phyloP scores from a whole-genome alignment of 1,140 invertebrate species.

The Brachionus plicatilis region DNA sequence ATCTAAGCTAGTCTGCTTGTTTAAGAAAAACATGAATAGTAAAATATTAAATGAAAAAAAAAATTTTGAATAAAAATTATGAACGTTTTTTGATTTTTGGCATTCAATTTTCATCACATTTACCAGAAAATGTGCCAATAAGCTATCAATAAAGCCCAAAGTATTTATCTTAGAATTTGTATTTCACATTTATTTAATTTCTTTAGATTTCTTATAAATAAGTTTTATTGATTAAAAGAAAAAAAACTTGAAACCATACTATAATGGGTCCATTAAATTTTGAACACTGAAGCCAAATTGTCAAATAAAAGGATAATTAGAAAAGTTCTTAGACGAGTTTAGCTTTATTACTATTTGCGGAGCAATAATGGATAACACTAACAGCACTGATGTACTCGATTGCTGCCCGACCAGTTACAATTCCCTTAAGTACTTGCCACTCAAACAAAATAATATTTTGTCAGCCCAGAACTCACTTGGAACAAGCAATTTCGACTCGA shows the following conservation, averaged over 20 bases:
- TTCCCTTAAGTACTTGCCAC: neutral
- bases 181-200: neutral
- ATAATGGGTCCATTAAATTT: neutral
- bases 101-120: neutral
- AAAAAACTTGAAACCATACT: neutral
- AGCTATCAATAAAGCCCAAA: neutral
- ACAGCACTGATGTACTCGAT: neutral
- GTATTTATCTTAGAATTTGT: neutral
- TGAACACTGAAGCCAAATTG: neutral
- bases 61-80: neutral
- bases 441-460: neutral
- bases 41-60: neutral
- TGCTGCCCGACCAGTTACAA: neutral
- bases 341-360: neutral
- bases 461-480: neutral
- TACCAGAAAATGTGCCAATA: neutral
- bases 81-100: neutral
- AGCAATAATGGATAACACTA: conserved; percentile 12
- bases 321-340: neutral
- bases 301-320: neutral
- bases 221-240: neutral
- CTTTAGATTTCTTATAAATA: neutral
- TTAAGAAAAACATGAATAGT: neutral
- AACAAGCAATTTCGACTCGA: neutral
- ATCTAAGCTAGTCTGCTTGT: neutral